Conservation (phyloP, 1,140 invertebrate genomes). For the Cydia splendana region DNA sequence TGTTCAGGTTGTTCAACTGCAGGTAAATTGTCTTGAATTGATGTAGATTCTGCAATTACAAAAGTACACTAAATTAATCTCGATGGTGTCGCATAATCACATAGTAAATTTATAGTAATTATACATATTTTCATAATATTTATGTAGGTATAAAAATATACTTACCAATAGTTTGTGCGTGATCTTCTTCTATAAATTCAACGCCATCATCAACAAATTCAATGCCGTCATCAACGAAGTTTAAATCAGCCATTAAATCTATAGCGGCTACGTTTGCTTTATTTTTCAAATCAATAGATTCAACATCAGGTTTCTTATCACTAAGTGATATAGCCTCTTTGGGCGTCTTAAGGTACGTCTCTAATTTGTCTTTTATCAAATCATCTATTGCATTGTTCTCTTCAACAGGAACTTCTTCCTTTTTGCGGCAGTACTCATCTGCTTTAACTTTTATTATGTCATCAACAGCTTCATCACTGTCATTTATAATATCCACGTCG, state of each 20-base stretch:
- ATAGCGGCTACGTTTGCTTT: neutral
- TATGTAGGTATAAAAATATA: neutral
- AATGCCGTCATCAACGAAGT: constrained; percentile 51
- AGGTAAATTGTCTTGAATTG: neutral
- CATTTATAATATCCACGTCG: neutral
- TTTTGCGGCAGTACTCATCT: constrained; percentile 25
- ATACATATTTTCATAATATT: neutral
- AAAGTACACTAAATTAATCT: neutral
- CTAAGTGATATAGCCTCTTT: constrained; percentile 37
- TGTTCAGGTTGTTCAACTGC: neutral
- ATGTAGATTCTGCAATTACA: neutral
- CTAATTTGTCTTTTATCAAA: constrained; percentile 24
- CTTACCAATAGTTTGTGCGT: neutral
- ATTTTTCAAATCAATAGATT: neutral
- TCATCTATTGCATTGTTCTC: constrained; percentile 21
- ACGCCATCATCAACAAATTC: constrained; percentile 62
- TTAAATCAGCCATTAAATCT: constrained; percentile 29
- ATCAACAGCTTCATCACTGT: constrained; percentile 14
- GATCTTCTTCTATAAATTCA: constrained; percentile 45
- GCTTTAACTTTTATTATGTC: constrained; percentile 32
- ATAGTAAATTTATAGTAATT: neutral
- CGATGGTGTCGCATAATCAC: neutral
- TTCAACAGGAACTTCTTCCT: neutral
- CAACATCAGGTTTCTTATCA: constrained; percentile 9
- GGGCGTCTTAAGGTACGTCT: constrained; percentile 24